Percentiles rank a stretch among this genome's conserved stretches.
phyloP scores from a whole-genome alignment of 2,113 vertebrate species.

The Athene cunicularia region DNA sequence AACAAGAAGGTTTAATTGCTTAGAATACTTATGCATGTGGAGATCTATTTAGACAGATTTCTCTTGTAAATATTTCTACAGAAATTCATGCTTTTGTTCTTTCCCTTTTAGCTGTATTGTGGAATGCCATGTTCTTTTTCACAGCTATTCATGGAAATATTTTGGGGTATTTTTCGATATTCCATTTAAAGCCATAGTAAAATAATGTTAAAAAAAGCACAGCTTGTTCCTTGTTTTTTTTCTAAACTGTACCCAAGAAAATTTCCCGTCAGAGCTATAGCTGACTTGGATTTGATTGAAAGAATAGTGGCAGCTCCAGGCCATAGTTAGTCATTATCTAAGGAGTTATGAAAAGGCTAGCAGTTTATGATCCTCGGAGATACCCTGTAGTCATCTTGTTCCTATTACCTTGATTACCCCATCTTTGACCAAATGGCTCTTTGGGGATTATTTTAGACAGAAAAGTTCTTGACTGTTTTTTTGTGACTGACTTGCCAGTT shows the following conservation, averaged over 20 bases:
- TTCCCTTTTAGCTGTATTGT: background rate
- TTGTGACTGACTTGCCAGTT: background rate
- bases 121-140: background rate
- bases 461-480: background rate
- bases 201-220: background rate
- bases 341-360: background rate
- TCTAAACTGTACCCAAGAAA: background rate
- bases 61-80: background rate
- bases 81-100: background rate
- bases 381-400: background rate
- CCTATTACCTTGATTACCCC: background rate
- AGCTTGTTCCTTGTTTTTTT: background rate
- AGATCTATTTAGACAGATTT: background rate
- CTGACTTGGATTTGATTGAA: background rate
- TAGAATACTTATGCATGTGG: background rate
- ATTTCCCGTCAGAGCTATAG: background rate
- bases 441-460: background rate
- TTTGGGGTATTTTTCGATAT: background rate
- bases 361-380: background rate
- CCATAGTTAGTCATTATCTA: background rate
- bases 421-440: background rate
- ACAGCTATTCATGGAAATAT: background rate
- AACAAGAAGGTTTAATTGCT: background rate
- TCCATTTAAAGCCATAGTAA: constrained; percentile 3
- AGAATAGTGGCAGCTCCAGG: background rate